Base-by-base conservation (phyloP, 2,888 invertebrate genomes). In the Carpatolechia fugitivella region DNA sequence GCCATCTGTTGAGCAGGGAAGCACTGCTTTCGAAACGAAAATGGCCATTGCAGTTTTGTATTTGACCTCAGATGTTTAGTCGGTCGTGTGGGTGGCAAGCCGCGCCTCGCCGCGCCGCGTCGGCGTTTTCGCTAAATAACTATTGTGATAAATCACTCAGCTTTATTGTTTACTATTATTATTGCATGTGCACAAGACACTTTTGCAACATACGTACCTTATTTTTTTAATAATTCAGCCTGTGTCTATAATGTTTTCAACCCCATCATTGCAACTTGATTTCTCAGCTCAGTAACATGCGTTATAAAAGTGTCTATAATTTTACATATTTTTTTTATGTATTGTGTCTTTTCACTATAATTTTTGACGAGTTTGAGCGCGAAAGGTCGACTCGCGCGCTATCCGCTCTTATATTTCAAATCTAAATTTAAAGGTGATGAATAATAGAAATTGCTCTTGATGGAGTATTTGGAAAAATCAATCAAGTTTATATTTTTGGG, bases 91-190 rank as follows among this genome's bases (percentile, higher is more conserved):
- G 20, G 33, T 33, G 33, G 2, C n/a, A 10, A 5, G 33, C 6
- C 16, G 13, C 3, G 14, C 31, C 33, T 31, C 48, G 31, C 18
- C 48, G 31, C 18, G 31, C 20, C 48, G 16, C 14, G 20, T 14
- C 10, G 31, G 33, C 48, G 48, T 35, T 31, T 47, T 13, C 31
- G 20, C 72, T 71, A 71, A 59, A 59, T 69, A 76, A 74, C 74
- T 71, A 68, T 70, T 74, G 76, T 75, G 76, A 75, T 77, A 75
- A 70, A 68, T 68, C 64, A 72, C 71, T 68, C 69, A 56, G 73
- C 74, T 73, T 73, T 71, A 70, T 70, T 63, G 64, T 71, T 68
- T 58, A 61, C 48, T 44, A 29, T 29, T 41, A 41, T 41, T 41
- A 20, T 8, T 8, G 18, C 13, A 20, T 4, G 14, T 18, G 16